A percentile compares a stretch with the other conserved stretches of the same genome.
phyloP scores from a whole-genome alignment of 2,797 vertebrate species.

The Phyllotis vaccarum region DNA sequence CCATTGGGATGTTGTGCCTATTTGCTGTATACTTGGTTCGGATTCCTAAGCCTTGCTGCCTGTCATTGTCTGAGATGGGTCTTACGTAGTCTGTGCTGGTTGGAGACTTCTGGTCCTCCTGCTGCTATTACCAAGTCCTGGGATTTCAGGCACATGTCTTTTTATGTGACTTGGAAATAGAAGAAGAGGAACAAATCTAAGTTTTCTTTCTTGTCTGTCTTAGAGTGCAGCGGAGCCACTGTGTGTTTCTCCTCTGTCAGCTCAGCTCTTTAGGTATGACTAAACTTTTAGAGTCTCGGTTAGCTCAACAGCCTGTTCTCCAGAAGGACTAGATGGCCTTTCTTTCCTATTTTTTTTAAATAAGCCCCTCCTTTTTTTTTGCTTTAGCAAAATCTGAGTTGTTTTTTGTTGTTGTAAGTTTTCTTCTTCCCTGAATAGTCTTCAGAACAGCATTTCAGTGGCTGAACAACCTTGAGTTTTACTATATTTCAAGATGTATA shows the following conservation, averaged over 20 bases:
- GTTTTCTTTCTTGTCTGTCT: background rate
- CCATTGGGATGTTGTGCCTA: background rate
- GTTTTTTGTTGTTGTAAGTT: constrained; percentile 21
- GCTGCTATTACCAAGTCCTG: background rate
- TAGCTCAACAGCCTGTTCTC: background rate
- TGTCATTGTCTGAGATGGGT: background rate
- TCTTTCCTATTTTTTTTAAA: constrained; percentile 3
- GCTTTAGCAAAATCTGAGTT: background rate
- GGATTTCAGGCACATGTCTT: background rate
- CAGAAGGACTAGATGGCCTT: background rate
- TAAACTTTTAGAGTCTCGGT: background rate
- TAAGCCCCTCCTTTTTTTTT: background rate
- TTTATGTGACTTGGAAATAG: constrained; percentile 12
- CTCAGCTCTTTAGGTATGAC: background rate
- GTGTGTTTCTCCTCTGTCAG: background rate
- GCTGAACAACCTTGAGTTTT: constrained; percentile 24
- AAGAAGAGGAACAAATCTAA: background rate
- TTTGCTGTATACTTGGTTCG: background rate
- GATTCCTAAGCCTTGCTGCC: background rate
- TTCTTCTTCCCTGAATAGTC: background rate
- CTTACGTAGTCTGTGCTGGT: background rate
- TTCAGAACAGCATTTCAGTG: background rate
- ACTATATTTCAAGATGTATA: background rate
- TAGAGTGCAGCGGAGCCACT: background rate
- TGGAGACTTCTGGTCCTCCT: background rate